A percentile compares a stretch with the other conserved stretches of the same genome.
Evolutionary conservation across 2,113 vertebrate genomes (phyloP).

Genomic region (Perca schrenkii): DNA sequence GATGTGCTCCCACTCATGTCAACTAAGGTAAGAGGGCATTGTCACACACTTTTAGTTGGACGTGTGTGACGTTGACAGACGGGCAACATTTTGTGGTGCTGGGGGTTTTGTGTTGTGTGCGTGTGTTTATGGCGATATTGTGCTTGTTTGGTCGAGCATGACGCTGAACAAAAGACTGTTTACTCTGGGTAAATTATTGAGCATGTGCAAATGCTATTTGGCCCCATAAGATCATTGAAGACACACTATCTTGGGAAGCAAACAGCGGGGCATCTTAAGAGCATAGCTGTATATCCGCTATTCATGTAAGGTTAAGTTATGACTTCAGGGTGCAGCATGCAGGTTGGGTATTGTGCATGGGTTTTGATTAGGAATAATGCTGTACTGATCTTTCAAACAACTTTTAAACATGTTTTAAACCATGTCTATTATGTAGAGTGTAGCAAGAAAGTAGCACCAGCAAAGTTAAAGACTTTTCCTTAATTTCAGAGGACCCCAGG

Average conservation of each 20-base stretch:
- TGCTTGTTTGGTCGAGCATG: constrained; percentile 41
- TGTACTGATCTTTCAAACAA: neutral
- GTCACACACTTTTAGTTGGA: constrained; percentile 41
- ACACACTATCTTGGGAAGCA: constrained; percentile 17
- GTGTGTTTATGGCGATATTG: constrained; percentile 52
- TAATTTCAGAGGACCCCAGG: neutral
- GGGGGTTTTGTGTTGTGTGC: constrained; percentile 43
- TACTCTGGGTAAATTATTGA: constrained; percentile 70
- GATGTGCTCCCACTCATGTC: constrained; percentile 45
- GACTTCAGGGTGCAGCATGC: neutral
- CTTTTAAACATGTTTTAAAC: neutral
- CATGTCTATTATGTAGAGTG: neutral
- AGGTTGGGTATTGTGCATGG: neutral
- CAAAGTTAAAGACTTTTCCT: neutral
- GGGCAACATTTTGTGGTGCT: constrained; percentile 7
- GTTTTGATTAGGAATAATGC: neutral
- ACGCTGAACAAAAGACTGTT: constrained; percentile 57
- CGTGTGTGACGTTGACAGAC: constrained; percentile 2
- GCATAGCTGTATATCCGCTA: constrained; percentile 9
- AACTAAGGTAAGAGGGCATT: neutral
- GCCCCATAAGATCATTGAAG: constrained; percentile 35
- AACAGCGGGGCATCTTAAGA: neutral
- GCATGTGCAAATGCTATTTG: constrained; percentile 56
- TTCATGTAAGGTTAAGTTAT: neutral
- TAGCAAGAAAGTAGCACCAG: neutral